Conservation (phyloP, 2,113 vertebrate species). For the Petrocephalus zakoni region DNA sequence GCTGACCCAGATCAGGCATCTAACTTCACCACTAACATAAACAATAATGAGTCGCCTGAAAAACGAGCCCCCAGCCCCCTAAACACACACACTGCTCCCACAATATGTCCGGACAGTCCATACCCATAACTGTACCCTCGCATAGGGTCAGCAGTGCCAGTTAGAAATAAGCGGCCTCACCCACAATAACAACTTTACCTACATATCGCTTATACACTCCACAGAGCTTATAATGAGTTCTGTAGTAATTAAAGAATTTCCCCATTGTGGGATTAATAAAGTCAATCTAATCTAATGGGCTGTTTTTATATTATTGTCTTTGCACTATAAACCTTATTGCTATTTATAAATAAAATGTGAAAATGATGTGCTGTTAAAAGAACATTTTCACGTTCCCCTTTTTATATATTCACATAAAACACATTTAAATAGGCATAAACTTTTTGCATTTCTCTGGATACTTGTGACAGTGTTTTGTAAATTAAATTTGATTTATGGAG, state of each 20-base stretch:
- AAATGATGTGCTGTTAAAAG: slow-evolving; percentile 69
- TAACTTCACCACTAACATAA: not conserved
- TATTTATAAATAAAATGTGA: slow-evolving; percentile 61
- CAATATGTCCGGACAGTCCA: not conserved
- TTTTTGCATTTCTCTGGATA: slow-evolving; percentile 66
- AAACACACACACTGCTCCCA: not conserved
- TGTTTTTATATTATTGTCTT: slow-evolving; percentile 56
- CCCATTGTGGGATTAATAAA: no score
- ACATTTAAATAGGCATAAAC: slow-evolving; percentile 69
- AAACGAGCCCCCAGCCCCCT: not conserved
- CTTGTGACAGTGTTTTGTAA: slow-evolving; percentile 71
- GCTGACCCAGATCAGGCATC: not conserved
- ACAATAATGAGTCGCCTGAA: not conserved
- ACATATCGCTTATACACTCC: slow-evolving; percentile 3
- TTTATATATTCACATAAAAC: slow-evolving; percentile 70
- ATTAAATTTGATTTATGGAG: slow-evolving; percentile 68
- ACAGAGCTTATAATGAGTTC: not conserved
- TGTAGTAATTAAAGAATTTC: no score
- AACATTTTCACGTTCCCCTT: slow-evolving; percentile 51
- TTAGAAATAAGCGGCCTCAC: not conserved
- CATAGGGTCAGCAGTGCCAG: not conserved
- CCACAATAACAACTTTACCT: not conserved
- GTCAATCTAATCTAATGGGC: no score
- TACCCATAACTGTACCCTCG: not conserved
- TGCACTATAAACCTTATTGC: slow-evolving; percentile 58